Conservation (phyloP, 1,140 invertebrate genomes). For the Theocolax elegans region DNA sequence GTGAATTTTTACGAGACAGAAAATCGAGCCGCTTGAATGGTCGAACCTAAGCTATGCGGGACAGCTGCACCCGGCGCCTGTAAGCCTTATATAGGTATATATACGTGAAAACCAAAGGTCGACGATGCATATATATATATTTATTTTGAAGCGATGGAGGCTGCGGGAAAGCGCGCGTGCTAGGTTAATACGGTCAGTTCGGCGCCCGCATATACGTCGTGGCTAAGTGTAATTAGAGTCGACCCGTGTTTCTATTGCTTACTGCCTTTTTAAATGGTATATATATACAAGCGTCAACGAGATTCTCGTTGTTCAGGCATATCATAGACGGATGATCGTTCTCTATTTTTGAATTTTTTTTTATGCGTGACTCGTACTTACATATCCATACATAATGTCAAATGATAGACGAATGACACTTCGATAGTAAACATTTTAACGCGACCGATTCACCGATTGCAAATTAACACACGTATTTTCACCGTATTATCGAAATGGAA, state of each 20-base stretch:
- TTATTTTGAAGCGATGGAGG: constrained; percentile 41
- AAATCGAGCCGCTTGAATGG: no score
- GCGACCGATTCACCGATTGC: no score
- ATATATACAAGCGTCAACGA: no score
- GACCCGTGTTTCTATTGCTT: constrained; percentile 25
- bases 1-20: no score
- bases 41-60: no score
- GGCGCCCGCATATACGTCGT: neutral
- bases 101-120: no score
- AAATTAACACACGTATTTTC: no score
- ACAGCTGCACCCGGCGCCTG: constrained; percentile 53
- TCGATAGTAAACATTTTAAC: no score
- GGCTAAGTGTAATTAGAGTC: constrained; percentile 21
- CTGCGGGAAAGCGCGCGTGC: constrained; percentile 24
- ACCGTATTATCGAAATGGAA: no score
- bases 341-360: neutral
- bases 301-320: no score
- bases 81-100: constrained; percentile 16
- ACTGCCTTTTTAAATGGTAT: neutral
- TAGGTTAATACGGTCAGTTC: neutral
- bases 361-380: neutral
- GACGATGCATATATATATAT: no score
- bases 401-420: no score
- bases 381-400: neutral
- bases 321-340: neutral